Conservation (phyloP, 2,888 invertebrate species). For the Tinea semifulvella region DNA sequence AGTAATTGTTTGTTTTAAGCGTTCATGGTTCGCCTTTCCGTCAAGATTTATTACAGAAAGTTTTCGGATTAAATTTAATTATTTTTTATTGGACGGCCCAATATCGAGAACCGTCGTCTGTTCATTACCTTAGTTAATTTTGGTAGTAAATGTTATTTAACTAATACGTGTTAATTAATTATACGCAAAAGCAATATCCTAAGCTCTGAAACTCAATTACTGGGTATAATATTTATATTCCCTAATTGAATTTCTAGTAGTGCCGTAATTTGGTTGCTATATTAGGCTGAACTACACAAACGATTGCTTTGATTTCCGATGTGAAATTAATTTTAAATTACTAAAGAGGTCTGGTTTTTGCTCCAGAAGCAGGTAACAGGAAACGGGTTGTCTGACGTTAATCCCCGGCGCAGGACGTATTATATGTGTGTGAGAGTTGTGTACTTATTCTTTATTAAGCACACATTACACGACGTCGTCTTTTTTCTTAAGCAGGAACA, state of each 20-base stretch:
- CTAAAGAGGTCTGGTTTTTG: slow-evolving; percentile 47
- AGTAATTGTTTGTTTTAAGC: slow-evolving; percentile 66
- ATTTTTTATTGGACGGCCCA: background rate
- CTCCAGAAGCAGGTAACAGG: slow-evolving; percentile 58
- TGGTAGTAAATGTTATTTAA: slow-evolving; percentile 2
- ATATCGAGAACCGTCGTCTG: background rate
- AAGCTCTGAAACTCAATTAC: background rate
- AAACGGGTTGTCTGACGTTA: slow-evolving; percentile 61
- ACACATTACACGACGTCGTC: background rate
- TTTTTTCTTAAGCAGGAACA: slow-evolving; percentile 6
- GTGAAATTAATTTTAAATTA: slow-evolving; percentile 59
- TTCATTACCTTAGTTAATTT: background rate
- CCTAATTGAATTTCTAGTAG: slow-evolving; percentile 12
- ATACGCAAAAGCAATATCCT: background rate
- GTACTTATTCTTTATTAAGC: slow-evolving; percentile 30
- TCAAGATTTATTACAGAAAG: slow-evolving; percentile 55
- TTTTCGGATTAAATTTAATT: slow-evolving; percentile 26
- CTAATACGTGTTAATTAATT: slow-evolving; percentile 3
- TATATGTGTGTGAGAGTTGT: slow-evolving; percentile 43
- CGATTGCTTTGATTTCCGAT: slow-evolving; percentile 39
- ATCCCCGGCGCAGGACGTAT: slow-evolving; percentile 37
- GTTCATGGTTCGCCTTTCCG: slow-evolving; percentile 53
- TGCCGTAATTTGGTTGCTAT: slow-evolving; percentile 3
- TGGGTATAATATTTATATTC: slow-evolving; percentile 3
- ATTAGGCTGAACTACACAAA: slow-evolving; percentile 1